Base-by-base conservation (phyloP, 2,113 vertebrate species). In the Actenoides hombroni region DNA sequence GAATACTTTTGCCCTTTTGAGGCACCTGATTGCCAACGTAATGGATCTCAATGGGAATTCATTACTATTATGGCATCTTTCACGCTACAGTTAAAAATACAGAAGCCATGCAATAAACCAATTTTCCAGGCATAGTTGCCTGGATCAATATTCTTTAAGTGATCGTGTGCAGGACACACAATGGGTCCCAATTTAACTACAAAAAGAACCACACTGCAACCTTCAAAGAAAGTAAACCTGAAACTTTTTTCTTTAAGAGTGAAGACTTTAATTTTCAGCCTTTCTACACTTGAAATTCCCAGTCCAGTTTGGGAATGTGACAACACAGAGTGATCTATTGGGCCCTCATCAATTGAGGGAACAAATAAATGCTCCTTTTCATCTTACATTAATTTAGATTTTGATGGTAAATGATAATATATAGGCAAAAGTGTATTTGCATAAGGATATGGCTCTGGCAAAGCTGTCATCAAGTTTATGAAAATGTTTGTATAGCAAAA, bases 41-140 rank as follows among this genome's bases (percentile, higher is more conserved):
- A 93, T 91, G 79, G 64, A 53, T 87, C 79, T 93, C 74, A 23
- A 71, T 85, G 69, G 83, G 75, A 88, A 91, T 95, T 93, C 46
- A 20, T 85, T 56, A 44, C 87, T 76, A 51, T 35, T 51, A 57
- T 4, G 2, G 20, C 49, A 40, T 21, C 21, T 88, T 88, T 81
- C 31, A 81, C 77, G 81, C 35, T 57, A 31, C 33, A 57, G 83
- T 80, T 84, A 67, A 85, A 75, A 87, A 67, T 61, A 76, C 28
- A 40, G 83, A 80, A 91, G 63, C 39, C 29, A 18, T 71, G 60
- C 46, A 71, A 61, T 65, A 84, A 67, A 84, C 65, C 35, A 67
- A 31, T 76, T 70, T 93, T 56, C 35, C 74, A 76, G 53, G 28
- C 51, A 61, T 24, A 29, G 46, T 46, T 71, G 35, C 15, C 26